Evolutionary conservation across 2,888 invertebrate genomes (phyloP), one percentile per base, ranked within the genome.

Genomic region (Zaprionus obscuricornis): DNA sequence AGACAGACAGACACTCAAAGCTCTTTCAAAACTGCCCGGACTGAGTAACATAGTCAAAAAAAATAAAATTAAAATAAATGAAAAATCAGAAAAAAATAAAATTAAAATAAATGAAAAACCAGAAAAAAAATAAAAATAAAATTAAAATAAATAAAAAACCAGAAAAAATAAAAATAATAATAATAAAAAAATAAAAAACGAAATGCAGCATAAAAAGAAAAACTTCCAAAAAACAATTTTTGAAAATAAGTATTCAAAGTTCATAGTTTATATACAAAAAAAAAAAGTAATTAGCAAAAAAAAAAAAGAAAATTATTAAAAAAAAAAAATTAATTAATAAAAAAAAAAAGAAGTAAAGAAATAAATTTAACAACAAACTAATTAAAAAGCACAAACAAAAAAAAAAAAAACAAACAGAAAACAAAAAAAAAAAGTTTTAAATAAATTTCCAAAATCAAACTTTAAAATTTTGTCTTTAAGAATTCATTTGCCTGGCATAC

Each of bases 11-110:
- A n/a, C n/a, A n/a, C n/a, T n/a, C n/a, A 40, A 52, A 63, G 62
- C 60, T 60, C 63, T 14, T 46, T 64, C 24, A 70, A 70, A 57
- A 67, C 68, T 72, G 68, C 68, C n/a, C 64, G 42, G 54, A 68
- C 67, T 62, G 74, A 74, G 64, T 56, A 56, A 49, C 58, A 57
- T 63, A 66, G 65, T 75, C 66, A 68, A 72, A 49, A 45, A 51
- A 18, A 10, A 31, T 47, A 10, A n/a, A 34, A 18, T 3, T 14
- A 16, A 3, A 18, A 24, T 17, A 39, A 14, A 17, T n/a, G 27
- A 27, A 4, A n/a, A 10, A 27, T 10, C 10, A n/a, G n/a, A 8
- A 10, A 27, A 22, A 5, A 31, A 11, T 13, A 3, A 47, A 47
- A 26, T 46, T 36, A 7, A 34, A 52, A 29, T 50, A 66, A 49